Evolutionary conservation across 2,888 invertebrate genomes (phyloP), one percentile per base, ranked within the genome.

Genomic region (Caenorhabditis uteleia): DNA sequence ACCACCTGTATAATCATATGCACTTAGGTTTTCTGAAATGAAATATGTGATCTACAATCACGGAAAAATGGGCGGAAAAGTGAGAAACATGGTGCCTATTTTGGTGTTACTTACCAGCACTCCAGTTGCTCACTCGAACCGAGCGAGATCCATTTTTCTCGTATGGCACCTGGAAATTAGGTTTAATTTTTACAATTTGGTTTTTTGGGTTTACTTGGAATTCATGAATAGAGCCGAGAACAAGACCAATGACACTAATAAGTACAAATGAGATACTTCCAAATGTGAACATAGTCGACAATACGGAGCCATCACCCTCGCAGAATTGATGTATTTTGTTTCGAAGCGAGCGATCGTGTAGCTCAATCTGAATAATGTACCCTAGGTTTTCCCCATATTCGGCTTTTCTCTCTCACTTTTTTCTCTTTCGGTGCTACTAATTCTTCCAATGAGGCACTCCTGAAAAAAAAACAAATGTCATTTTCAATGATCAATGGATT

Each of bases 141-240:
- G 65, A 55, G 25, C 57, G 59, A 14, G 59, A 56, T 18, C 68
- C 74, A 31, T 70, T 72, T 49, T 75, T 75, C 23, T 45, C 36
- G 36, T 70, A 70, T n/a, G 72, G 72, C 3, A 74, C 74, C 69
- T 74, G 27, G 38, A 69, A 27, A 16, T 14, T 44, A 27, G 31
- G 25, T 18, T 29, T 14, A 34, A 26, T 40, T 33, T 8, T 47
- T 10, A 4, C 20, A 7, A 40, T 45, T 26, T 27, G 20, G 21
- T 20, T 16, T 39, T 27, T n/a, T 26, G 18, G 8, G 16, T n/a
- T 46, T 7, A 78, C 74, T 60, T 79, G 79, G 31, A 80, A 61
- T 2, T 79, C 79, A 31, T 77, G 75, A 44, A 80, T 77, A 2
- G 77, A 77, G 12, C 79, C 80, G n/a, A 80, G 51, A 3, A 80